Conservation (phyloP, 2,797 vertebrate genomes). For the Rhinoraja longicauda region DNA sequence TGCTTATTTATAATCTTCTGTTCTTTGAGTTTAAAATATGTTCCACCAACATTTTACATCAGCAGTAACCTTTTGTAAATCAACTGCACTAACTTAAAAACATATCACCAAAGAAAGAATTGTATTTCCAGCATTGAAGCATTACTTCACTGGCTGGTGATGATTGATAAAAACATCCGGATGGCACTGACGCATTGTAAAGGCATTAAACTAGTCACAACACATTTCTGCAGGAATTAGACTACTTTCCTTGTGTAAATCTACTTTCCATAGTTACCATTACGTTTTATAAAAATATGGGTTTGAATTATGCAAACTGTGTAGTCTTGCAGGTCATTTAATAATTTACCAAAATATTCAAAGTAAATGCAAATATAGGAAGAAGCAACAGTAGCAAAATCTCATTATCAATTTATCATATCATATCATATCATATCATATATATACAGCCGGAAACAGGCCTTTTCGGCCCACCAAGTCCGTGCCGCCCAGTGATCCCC, state of each 20-base stretch:
- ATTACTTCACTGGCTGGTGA: not conserved
- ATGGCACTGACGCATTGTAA: not conserved
- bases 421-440: too few relatives aligned
- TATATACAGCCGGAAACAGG: too few relatives aligned
- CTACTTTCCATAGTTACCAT: not conserved
- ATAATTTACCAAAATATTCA: not conserved
- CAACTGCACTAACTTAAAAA: not conserved
- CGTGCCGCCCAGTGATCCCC: too few relatives aligned
- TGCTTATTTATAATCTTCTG: not conserved
- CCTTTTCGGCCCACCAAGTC: too few relatives aligned
- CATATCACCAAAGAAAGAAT: not conserved
- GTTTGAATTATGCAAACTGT: not conserved
- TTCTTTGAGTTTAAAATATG: not conserved
- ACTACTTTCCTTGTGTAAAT: not conserved
- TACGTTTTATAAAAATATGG: not conserved
- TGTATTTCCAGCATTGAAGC: not conserved
- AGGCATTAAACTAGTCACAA: not conserved
- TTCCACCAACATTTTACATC: not conserved
- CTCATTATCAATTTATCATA: too few relatives aligned
- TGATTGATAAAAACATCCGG: not conserved
- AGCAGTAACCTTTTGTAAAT: not conserved
- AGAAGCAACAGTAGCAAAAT: not conserved
- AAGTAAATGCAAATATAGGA: not conserved
- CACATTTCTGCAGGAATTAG: not conserved
- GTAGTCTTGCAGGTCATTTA: not conserved